Percentiles rank a stretch among this genome's conserved stretches.
These are phyloP conservation scores for Tor tambroides DNA, from an alignment of 2,113 vertebrate genomes.

Conservation along the genomic window DNA sequence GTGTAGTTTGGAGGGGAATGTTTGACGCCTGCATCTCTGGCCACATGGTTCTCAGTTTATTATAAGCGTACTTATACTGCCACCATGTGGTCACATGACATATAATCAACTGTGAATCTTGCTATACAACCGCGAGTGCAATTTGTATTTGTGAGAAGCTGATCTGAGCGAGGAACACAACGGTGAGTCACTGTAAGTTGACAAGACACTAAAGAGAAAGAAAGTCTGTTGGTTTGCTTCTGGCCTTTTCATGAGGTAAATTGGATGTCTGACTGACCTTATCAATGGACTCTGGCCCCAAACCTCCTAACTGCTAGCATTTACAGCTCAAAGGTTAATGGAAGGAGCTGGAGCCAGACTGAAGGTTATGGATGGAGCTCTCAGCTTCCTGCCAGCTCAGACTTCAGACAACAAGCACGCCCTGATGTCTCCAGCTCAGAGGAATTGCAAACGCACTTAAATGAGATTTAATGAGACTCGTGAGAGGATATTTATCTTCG, in stretches of 20 bases:
- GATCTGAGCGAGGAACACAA: background rate
- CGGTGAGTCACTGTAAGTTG: background rate
- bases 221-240: constrained; percentile 31
- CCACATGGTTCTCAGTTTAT: background rate
- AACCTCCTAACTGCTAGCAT: constrained; percentile 67
- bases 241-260: constrained; percentile 62
- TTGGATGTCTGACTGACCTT: constrained; percentile 71
- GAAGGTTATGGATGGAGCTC: constrained; percentile 69
- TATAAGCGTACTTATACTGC: constrained; percentile 37
- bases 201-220: constrained; percentile 17
- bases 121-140: background rate
- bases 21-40: background rate
- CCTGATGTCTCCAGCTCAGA: background rate
- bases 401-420: background rate
- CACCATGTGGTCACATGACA: constrained; percentile 44
- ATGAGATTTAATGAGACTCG: background rate
- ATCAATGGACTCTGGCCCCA: constrained; percentile 60
- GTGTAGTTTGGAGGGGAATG: background rate
- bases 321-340: constrained; percentile 77
- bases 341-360: constrained; percentile 55
- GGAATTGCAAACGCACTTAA: background rate
- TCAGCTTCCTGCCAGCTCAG: background rate
- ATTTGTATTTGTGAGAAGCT: background rate
- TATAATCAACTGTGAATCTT: constrained; percentile 3
- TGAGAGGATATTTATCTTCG: background rate